A percentile compares a stretch with the other conserved stretches of the same genome.
Conservation (phyloP, 2,888 invertebrate genomes). For the Hedychridium roseum region DNA sequence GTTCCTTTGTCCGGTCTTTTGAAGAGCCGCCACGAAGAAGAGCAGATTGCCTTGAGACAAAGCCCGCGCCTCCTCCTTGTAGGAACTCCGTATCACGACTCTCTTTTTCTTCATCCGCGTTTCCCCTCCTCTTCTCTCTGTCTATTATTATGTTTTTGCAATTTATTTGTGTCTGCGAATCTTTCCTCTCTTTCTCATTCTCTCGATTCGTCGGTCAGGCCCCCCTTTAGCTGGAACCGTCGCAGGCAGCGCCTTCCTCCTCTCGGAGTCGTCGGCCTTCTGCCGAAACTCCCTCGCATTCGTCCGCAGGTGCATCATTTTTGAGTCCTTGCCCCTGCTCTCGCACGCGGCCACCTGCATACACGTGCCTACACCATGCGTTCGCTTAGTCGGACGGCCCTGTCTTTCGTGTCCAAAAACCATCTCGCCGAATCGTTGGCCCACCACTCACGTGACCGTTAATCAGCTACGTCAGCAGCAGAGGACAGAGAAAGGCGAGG, state of each 20-base stretch:
- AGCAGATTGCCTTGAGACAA: slow-evolving; percentile 61
- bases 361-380: too few species aligned
- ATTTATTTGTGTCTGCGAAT: slow-evolving; percentile 64
- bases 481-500: too few species aligned
- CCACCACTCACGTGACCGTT: too few species aligned
- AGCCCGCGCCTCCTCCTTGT: slow-evolving; percentile 41
- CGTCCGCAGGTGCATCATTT: slow-evolving; percentile 35
- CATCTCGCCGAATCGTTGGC: too few species aligned
- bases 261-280: slow-evolving; percentile 24
- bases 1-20: slow-evolving; percentile 48
- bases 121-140: slow-evolving; percentile 34
- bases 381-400: too few species aligned
- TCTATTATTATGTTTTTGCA: slow-evolving; percentile 63
- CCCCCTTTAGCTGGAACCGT: too few species aligned
- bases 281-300: slow-evolving; percentile 32
- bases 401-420: too few species aligned
- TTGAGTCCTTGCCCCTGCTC: too few species aligned
- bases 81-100: slow-evolving; percentile 13
- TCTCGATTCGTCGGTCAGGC: background rate
- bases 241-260: too few species aligned
- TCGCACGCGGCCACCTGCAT: too few species aligned
- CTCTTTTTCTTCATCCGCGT: slow-evolving; percentile 16
- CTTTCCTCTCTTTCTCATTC: slow-evolving; percentile 31
- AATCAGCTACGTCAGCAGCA: too few species aligned
- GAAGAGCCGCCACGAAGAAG: slow-evolving; percentile 50